Evolutionary conservation across 2,888 invertebrate genomes (phyloP), one percentile per base, ranked within the genome.

Genomic region (Cataglyphis altisquamis): DNA sequence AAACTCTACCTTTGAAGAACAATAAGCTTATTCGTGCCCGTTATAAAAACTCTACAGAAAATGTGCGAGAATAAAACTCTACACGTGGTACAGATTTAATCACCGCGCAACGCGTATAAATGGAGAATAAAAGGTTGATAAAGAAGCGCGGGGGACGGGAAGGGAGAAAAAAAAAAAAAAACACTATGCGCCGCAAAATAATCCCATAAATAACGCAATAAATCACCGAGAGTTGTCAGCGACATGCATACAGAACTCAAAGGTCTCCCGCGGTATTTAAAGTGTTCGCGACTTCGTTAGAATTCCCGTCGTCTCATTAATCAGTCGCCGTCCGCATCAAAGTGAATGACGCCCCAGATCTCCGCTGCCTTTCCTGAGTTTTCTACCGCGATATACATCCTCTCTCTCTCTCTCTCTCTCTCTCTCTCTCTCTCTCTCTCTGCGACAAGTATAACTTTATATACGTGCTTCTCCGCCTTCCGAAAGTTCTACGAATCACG

Each of bases 261-360:
- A 72, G 48, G 62, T 70, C 32, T 39, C 60, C 48, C 12, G 25
- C 36, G 21, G 48, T 60, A 63, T 64, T 72, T 55, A 74, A 82
- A 82, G 82, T 63, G 64, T 67, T 67, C 55, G 66, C 75, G 41
- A 45, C 48, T 74, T 82, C 67, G 48, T 82, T 82, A 75, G 66
- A 75, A 82, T 80, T 78, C 80, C 72, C 80, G 78, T 66, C 83
- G 72, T 83, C 80, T 80, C 78, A 83, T 83, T 83, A 83, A 83
- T 83, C 83, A 83, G 72, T 36, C 25, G 66, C 8, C 21, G 52
- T 36, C 36, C 64, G 63, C 21, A 60, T 83, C 72, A 83, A 83
- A 83, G 72, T 72, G 45, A 83, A 72, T 72, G 66, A 83, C 77
- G 32, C 29, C 41, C 25, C 39, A 75, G 48, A 70, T 75, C 57